phyloP scores from a whole-genome alignment of 2,113 vertebrate genomes.

The Cariama cristata region DNA sequence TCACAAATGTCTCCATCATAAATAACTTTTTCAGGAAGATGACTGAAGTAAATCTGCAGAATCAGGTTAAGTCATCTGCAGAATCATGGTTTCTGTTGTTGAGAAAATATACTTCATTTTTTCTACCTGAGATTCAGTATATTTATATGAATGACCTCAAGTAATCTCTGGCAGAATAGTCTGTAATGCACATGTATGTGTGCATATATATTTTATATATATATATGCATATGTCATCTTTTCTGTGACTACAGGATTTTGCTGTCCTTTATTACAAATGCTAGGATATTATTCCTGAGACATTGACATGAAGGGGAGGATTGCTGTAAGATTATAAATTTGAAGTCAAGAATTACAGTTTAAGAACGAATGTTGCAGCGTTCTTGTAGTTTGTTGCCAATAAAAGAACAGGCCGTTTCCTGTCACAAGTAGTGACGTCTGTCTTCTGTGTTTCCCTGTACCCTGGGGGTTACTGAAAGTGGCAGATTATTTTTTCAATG shows the following conservation, averaged over 20 bases:
- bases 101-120: not conserved
- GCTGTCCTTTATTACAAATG: not conserved
- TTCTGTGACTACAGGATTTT: not conserved
- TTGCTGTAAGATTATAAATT: not conserved
- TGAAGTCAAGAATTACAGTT: not conserved
- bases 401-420: not conserved
- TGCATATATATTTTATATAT: not conserved
- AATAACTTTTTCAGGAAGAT: not conserved
- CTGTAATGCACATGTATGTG: not conserved
- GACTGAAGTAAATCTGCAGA: not conserved
- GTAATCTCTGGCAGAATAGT: not conserved
- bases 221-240: not conserved
- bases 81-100: not conserved
- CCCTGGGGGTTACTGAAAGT: not conserved
- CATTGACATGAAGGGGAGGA: not conserved
- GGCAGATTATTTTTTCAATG: not conserved
- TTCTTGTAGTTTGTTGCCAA: not conserved
- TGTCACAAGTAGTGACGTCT: not conserved
- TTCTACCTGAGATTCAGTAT: not conserved
- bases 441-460: not conserved
- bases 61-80: not conserved
- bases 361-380: not conserved
- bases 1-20: not conserved
- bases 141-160: not conserved
- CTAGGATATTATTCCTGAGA: not conserved